Evolutionary conservation across 2,113 vertebrate species (phyloP).

Genomic region (Hyperopisus bebe): DNA sequence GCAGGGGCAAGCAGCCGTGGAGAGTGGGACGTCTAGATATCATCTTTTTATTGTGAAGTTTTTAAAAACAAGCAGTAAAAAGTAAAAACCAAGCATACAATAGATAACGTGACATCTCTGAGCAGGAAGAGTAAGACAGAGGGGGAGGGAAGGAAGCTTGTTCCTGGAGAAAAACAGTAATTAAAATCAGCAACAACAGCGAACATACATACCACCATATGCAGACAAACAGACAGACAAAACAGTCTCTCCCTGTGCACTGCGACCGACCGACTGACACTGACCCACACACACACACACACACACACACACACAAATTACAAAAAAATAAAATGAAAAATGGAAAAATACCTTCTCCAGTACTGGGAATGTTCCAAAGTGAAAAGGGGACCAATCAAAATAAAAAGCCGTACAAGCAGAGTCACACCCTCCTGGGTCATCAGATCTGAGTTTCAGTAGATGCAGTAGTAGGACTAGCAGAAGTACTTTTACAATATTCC

Average conservation of each 20-base stretch:
- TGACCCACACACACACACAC: background rate
- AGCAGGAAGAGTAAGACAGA: slow-evolving; percentile 4
- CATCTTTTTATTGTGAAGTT: slow-evolving; percentile 66
- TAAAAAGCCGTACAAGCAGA: background rate
- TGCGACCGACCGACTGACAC: background rate
- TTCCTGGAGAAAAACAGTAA: background rate
- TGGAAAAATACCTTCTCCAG: slow-evolving; percentile 18
- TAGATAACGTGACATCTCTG: slow-evolving; percentile 30
- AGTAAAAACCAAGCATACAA: slow-evolving; percentile 65
- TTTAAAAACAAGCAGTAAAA: slow-evolving; percentile 66
- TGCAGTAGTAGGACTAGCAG: slow-evolving; percentile 29
- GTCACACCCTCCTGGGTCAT: background rate
- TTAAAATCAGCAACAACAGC: background rate
- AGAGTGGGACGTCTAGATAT: slow-evolving; percentile 30
- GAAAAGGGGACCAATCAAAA: background rate
- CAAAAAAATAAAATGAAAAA: background rate
- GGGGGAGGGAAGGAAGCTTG: background rate
- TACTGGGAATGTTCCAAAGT: slow-evolving; percentile 21
- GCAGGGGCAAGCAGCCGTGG: background rate
- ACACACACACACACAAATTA: background rate
- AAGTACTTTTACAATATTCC: slow-evolving; percentile 27
- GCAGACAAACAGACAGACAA: slow-evolving; percentile 1
- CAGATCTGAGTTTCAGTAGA: slow-evolving; percentile 22
- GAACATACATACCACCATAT: slow-evolving; percentile 11
- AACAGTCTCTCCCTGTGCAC: background rate